Evolutionary conservation across 1,140 invertebrate genomes (phyloP), one percentile per base, ranked within the genome.

Genomic region (Drosophila nannoptera): DNA sequence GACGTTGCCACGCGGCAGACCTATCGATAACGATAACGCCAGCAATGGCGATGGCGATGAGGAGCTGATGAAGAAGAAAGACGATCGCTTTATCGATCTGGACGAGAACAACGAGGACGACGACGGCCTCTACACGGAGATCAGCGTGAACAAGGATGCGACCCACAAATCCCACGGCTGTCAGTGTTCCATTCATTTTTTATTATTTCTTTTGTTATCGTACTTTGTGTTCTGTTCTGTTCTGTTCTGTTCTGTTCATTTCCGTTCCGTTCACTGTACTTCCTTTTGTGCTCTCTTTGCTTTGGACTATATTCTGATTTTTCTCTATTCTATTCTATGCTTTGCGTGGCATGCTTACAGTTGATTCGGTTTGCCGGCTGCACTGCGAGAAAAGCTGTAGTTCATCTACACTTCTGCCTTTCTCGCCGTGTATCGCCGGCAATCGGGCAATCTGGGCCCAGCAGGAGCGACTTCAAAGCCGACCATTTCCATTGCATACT

Each of bases 151-250:
- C 56, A 67, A 67, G 58, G 63, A 68, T 48, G 55, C 43, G 42
- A 61, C 48, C 36, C 29, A 65, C 16, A 32, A 61, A 67, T 42
- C 75, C 75, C 52, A 43, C 49, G 75, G 66, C 80, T 62, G 86
- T 88, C 86, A 88, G 86, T 88, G 69, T 65, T 77, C 80, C 87
- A 73, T 77, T 63, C 59, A 71, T 67, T 69, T 78, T 52, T 55
- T 62, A 59, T 12, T 35, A 31, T 53, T 65, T 40, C 31, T 35
- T 46, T 33, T 58, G 32, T 46, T 12, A 31, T 53, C 38, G 7
- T 46, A n/a, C 7, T 56, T 60, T 70, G 16, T 56, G 6, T 40
- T 58, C n/a, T n/a, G n/a, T 49, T 58, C 9, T 12, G 31, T 3
- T 33, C 8, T 59, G 29, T 64, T 8, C n/a, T n/a, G n/a, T n/a